phyloP scores from a whole-genome alignment of 35 echinoderm and acorn worm genomes.

The Apostichopus parvimensis region DNA sequence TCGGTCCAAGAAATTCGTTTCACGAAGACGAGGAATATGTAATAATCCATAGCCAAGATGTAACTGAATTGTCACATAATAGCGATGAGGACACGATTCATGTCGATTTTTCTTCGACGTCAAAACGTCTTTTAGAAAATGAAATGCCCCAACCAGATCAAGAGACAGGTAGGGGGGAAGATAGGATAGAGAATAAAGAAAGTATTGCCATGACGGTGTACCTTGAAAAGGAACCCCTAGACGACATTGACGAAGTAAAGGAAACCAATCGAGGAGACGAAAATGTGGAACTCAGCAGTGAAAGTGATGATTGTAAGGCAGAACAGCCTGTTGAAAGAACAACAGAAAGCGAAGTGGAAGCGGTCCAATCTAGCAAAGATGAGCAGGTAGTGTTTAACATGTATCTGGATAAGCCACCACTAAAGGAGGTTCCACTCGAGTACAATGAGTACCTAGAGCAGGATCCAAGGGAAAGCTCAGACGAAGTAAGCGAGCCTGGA shows the following conservation, averaged over 20 bases:
- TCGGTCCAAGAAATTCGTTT: not conserved
- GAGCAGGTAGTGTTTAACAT: constrained; percentile 22
- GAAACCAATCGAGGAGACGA: not conserved
- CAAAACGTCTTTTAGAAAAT: not conserved
- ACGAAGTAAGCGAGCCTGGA: not conserved
- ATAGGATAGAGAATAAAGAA: not conserved
- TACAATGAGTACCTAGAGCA: not conserved
- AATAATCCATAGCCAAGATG: not conserved
- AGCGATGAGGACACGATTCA: not conserved
- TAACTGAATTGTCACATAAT: not conserved
- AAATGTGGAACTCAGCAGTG: not conserved
- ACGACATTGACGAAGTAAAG: not conserved
- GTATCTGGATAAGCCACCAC: constrained; percentile 19
- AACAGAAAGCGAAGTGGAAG: not conserved
- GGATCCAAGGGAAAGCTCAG: not conserved
- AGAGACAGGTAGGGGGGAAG: not conserved
- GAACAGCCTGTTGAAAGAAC: not conserved
- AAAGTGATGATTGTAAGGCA: not conserved
- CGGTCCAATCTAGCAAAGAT: not conserved
- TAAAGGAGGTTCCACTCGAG: not conserved
- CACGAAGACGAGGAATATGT: not conserved
- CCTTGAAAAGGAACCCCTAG: not conserved
- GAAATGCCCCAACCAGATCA: not conserved
- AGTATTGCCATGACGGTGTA: not conserved
- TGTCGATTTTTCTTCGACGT: no score